Conservation (phyloP, 2,113 vertebrate genomes). For the Zosterops japonicus region DNA sequence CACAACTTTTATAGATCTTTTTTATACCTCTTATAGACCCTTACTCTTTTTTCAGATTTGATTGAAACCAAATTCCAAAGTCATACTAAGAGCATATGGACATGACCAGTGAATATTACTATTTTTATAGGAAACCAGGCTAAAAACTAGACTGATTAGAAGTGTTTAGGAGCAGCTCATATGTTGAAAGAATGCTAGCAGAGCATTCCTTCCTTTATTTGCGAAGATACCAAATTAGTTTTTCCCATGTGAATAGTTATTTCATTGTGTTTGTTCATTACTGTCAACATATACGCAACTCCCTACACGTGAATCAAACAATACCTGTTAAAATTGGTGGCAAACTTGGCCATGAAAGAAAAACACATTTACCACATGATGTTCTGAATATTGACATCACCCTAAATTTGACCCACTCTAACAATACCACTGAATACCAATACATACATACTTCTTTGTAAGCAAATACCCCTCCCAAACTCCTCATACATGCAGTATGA, state of each 20-base stretch:
- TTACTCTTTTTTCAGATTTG: neutral
- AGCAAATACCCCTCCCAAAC: neutral
- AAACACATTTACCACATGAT: neutral
- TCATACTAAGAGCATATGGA: neutral
- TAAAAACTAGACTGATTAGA: neutral
- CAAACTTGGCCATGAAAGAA: neutral
- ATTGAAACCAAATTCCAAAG: neutral
- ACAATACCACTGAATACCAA: neutral
- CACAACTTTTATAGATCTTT: neutral
- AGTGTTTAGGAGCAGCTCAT: neutral
- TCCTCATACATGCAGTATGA: neutral
- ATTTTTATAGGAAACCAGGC: neutral
- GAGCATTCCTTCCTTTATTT: neutral
- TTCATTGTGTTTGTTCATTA: neutral
- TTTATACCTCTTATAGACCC: neutral
- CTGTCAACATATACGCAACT: neutral
- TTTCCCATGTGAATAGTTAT: neutral
- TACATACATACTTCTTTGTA: neutral
- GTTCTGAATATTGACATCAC: neutral
- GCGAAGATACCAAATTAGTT: neutral
- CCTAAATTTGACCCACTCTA: neutral
- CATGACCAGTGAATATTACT: neutral
- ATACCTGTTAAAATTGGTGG: neutral
- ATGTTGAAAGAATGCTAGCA: neutral
- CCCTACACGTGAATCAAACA: neutral